A percentile compares a stretch with the other conserved stretches of the same genome.
Evolutionary conservation across 2,113 vertebrate genomes (phyloP).

Genomic region (Ranitomeya imitator): DNA sequence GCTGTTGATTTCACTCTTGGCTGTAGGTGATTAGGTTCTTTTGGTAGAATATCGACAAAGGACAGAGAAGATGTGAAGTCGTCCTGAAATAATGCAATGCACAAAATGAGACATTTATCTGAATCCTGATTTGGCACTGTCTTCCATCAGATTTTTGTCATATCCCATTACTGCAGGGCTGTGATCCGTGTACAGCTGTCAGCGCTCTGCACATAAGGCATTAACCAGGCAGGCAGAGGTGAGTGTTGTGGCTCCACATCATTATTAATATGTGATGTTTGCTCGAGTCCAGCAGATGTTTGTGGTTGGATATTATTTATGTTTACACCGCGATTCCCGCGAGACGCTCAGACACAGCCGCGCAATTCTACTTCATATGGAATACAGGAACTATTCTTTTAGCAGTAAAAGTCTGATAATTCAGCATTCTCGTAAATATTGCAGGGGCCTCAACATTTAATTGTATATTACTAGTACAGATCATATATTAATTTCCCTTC

Average conservation of each 20-base stretch:
- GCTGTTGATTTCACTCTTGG: not conserved
- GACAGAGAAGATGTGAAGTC: not conserved
- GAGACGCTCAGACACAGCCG: not conserved
- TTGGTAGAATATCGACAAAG: conserved; percentile 24
- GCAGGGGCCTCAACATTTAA: too few relatives aligned
- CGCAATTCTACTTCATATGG: not conserved
- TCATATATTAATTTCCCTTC: too few relatives aligned
- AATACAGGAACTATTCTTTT: not conserved
- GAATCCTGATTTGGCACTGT: not conserved
- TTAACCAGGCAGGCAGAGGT: conserved; percentile 4
- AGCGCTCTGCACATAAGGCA: conserved; percentile 26
- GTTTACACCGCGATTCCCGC: not conserved
- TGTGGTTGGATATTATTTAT: conserved; percentile 1
- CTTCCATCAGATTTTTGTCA: conserved; percentile 30
- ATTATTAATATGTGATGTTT: conserved; percentile 31
- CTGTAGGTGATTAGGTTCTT: not conserved
- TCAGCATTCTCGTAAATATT: not conserved
- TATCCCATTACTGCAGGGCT: conserved; percentile 3
- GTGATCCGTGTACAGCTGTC: conserved; percentile 24
- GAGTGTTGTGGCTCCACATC: not conserved
- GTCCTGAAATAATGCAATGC: conserved; percentile 8
- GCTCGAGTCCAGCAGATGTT: conserved; percentile 5
- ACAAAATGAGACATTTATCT: conserved; percentile 29
- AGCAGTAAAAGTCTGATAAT: not conserved
- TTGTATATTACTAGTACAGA: too few relatives aligned